phyloP scores from a whole-genome alignment of 2,797 vertebrate species.

The Sitta carolinensis region DNA sequence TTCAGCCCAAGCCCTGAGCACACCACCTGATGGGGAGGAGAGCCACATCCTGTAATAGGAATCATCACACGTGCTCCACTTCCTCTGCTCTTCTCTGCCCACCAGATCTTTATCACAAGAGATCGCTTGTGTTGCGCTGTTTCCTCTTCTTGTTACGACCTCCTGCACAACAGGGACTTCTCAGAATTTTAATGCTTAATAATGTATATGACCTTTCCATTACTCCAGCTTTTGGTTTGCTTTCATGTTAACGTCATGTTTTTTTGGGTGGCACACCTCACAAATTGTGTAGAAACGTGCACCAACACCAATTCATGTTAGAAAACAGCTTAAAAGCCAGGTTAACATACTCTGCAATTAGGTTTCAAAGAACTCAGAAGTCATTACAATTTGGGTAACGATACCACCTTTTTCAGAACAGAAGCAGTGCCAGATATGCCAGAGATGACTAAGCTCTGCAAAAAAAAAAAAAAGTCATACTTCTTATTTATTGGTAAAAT shows the following conservation, averaged over 20 bases:
- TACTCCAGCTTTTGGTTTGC: constrained; percentile 20
- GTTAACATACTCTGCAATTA: constrained; percentile 23
- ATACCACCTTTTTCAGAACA: constrained; percentile 62
- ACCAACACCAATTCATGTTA: background rate
- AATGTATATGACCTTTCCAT: constrained; percentile 62
- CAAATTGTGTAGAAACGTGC: background rate
- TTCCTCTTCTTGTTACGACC: constrained; percentile 73
- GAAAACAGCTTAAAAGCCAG: constrained; percentile 2
- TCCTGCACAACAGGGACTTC: constrained; percentile 68
- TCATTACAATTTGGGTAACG: constrained; percentile 33
- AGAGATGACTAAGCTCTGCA: constrained; percentile 64
- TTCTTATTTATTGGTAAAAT: constrained; percentile 6
- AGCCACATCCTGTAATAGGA: constrained; percentile 53
- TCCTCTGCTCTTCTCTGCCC: constrained; percentile 67
- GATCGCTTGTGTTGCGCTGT: constrained; percentile 49
- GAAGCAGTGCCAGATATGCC: constrained; percentile 56
- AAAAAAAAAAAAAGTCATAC: constrained; percentile 31
- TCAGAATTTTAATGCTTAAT: constrained; percentile 67
- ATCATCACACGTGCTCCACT: constrained; percentile 64
- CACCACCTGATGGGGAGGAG: constrained; percentile 14
- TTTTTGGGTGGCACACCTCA: background rate
- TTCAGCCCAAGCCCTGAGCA: constrained; percentile 31
- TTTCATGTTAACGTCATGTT: background rate
- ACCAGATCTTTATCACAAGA: constrained; percentile 72
- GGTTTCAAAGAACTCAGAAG: constrained; percentile 60